Percentiles rank a stretch among this genome's conserved stretches.
phyloP scores from a whole-genome alignment of 2,888 invertebrate species.

The Yponomeuta plumbellus region DNA sequence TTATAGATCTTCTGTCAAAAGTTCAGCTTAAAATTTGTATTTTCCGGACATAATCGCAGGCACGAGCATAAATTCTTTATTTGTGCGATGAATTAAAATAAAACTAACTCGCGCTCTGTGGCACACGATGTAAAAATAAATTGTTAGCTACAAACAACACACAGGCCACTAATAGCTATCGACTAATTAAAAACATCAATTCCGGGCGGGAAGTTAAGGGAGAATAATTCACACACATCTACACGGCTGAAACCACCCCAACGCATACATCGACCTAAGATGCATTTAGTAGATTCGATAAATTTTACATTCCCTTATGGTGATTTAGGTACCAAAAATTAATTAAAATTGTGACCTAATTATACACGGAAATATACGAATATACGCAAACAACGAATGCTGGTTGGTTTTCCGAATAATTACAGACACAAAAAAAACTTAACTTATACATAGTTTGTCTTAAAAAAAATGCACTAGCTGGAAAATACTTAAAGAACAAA shows the following conservation, averaged over 20 bases:
- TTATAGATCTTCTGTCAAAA: background rate
- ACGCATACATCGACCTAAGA: constrained; percentile 41
- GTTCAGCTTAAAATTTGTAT: background rate
- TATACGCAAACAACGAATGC: too few species aligned
- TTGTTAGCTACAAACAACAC: constrained; percentile 27
- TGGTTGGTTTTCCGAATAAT: too few species aligned
- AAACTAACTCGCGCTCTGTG: too few species aligned
- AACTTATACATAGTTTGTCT: too few species aligned
- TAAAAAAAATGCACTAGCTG: too few species aligned
- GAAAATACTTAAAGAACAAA: too few species aligned
- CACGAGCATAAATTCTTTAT: background rate
- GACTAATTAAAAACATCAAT: constrained; percentile 77
- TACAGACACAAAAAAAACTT: too few species aligned
- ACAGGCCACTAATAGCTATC: constrained; percentile 64
- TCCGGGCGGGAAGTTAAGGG: constrained; percentile 60
- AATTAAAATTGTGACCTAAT: background rate
- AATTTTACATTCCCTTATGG: too few species aligned
- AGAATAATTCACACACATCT: constrained; percentile 71
- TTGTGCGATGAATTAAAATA: background rate
- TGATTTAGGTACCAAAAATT: background rate
- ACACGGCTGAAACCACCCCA: constrained; percentile 38
- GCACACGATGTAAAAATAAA: background rate
- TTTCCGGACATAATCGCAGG: background rate
- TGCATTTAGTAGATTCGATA: constrained; percentile 36
- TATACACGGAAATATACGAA: too few species aligned